Evolutionary conservation across 2,797 vertebrate species (phyloP).

Genomic region (Acanthis flammea): DNA sequence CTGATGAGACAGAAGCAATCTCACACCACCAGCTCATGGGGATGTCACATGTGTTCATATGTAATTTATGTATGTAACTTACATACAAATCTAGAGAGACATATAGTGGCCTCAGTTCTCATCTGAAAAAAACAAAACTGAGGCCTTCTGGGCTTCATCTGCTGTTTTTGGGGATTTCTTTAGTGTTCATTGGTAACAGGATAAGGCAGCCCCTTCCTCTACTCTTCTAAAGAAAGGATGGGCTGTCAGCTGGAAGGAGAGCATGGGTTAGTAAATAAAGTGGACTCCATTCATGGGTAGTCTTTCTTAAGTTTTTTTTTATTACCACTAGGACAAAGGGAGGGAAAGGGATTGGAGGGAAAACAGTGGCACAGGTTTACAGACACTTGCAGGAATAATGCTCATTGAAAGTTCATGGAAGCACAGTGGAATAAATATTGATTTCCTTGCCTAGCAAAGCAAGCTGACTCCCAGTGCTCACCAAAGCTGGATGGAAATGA

Average conservation of each 20-base stretch:
- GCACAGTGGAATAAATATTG: background rate
- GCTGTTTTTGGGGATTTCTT: background rate
- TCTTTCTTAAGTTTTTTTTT: background rate
- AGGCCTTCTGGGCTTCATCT: background rate
- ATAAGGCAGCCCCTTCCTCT: background rate
- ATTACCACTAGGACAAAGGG: background rate
- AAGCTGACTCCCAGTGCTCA: background rate
- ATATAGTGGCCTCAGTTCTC: background rate
- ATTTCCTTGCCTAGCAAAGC: background rate
- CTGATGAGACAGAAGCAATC: background rate
- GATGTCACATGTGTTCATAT: background rate
- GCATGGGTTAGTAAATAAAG: background rate
- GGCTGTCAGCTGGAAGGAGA: background rate
- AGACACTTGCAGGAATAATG: background rate
- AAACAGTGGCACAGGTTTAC: background rate
- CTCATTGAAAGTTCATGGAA: background rate
- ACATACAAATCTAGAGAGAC: background rate
- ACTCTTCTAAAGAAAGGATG: background rate
- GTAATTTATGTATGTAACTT: background rate
- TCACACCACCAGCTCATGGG: rapidly evolving
- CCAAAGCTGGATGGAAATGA: background rate
- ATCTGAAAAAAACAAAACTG: background rate
- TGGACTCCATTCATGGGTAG: background rate
- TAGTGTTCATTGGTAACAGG: background rate
- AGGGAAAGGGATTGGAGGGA: background rate